Evolutionary conservation across 2,797 vertebrate species (phyloP).

Genomic region (Paguma larvata): DNA sequence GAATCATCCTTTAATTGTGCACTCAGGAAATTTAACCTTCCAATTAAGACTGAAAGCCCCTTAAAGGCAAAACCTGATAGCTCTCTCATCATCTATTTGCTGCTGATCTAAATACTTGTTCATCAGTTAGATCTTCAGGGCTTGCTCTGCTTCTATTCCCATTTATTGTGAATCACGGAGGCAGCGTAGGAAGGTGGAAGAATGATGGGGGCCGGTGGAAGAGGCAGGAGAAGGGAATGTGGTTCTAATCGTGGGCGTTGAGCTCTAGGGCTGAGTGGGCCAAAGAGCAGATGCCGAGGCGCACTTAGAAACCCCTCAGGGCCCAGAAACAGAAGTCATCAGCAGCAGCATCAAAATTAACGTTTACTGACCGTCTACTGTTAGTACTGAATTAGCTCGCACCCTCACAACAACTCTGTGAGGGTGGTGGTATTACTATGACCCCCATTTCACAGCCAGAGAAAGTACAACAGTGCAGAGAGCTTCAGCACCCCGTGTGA

Average conservation of each 20-base stretch:
- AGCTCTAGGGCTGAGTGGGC: neutral
- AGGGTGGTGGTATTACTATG: neutral
- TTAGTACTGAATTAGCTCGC: neutral
- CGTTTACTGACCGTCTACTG: neutral
- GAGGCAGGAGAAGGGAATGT: neutral
- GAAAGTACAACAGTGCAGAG: neutral
- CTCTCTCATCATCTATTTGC: neutral
- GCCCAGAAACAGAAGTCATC: neutral
- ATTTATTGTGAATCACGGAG: neutral
- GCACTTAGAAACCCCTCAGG: neutral
- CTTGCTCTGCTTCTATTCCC: neutral
- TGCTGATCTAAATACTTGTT: neutral
- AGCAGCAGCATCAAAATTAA: neutral
- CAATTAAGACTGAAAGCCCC: neutral
- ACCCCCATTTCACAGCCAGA: neutral
- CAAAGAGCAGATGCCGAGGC: neutral
- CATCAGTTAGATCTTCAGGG: neutral
- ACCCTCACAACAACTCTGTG: neutral
- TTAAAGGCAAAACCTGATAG: neutral
- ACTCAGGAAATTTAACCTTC: neutral
- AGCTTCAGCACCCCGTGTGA: neutral
- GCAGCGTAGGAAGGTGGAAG: neutral
- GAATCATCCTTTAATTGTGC: neutral
- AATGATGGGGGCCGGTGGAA: neutral
- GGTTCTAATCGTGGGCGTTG: neutral